Conservation (phyloP, 2,888 invertebrate species). For the Diarsia rubi region DNA sequence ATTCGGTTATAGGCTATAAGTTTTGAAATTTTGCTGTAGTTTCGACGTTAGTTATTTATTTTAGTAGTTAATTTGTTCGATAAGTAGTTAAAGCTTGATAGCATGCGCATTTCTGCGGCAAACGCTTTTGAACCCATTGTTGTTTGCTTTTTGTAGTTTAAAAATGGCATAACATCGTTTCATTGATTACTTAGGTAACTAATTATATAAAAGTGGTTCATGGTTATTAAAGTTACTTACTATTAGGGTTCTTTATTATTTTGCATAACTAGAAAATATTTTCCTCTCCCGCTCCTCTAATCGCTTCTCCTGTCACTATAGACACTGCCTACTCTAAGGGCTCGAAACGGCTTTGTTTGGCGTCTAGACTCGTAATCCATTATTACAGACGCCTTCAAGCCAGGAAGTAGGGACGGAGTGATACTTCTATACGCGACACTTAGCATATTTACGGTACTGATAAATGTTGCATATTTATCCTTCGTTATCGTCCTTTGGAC, state of each 20-base stretch:
- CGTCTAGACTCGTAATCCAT: conserved; percentile 89
- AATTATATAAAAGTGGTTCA: not conserved
- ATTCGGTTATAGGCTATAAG: conserved; percentile 30
- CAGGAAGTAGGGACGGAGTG: conserved; percentile 78
- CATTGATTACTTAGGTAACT: not conserved
- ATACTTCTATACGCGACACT: conserved; percentile 83
- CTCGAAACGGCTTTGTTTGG: conserved; percentile 87
- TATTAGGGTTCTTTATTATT: not conserved
- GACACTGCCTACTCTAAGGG: conserved; percentile 72
- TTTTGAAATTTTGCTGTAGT: conserved; percentile 24
- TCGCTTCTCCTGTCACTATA: conserved; percentile 62
- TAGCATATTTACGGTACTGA: conserved; percentile 87
- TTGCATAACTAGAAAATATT: not conserved
- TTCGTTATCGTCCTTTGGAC: conserved; percentile 81
- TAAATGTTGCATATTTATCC: conserved; percentile 85
- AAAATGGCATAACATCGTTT: not conserved
- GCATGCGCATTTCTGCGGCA: not conserved
- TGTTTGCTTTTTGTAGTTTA: not conserved
- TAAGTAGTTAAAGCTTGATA: not conserved
- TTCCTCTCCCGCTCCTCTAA: conserved; percentile 18
- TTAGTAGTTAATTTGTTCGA: not conserved
- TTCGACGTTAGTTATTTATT: conserved; percentile 2
- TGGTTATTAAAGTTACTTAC: not conserved
- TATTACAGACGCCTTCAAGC: conserved; percentile 83
- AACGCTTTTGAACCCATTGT: not conserved